A percentile compares a stretch with the other conserved stretches of the same genome.
phyloP scores from a whole-genome alignment of 2,888 invertebrate species.

The Boloria selene region DNA sequence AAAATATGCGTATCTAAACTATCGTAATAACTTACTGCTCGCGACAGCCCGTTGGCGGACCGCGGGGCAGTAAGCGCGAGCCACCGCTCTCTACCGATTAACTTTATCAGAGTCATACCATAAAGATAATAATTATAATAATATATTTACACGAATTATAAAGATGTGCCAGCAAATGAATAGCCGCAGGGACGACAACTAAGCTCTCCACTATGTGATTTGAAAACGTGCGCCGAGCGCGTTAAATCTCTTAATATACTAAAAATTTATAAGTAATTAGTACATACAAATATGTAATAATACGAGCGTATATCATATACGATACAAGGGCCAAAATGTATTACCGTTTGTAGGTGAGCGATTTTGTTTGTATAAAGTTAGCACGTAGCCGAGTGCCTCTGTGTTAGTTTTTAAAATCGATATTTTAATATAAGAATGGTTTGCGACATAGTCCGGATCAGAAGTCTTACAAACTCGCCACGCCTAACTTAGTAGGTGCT shows the following conservation, averaged over 20 bases:
- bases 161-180: slow-evolving; percentile 78
- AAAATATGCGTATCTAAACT: slow-evolving; percentile 81
- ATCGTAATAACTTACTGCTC: slow-evolving; percentile 60
- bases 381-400: not conserved
- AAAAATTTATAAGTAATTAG: slow-evolving; percentile 76
- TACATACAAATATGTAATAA: slow-evolving; percentile 50
- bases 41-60: not conserved
- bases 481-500: slow-evolving; percentile 28
- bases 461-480: slow-evolving; percentile 9
- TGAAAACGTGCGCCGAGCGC: slow-evolving; percentile 76
- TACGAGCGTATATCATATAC: slow-evolving; percentile 48
- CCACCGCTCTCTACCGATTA: slow-evolving; percentile 49
- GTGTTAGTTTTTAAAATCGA: not conserved
- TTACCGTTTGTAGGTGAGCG: slow-evolving; percentile 28
- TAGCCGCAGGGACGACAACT: slow-evolving; percentile 78
- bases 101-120: slow-evolving; percentile 71
- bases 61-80: slow-evolving; percentile 34
- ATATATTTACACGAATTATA: slow-evolving; percentile 81
- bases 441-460: slow-evolving; percentile 27
- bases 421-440: not conserved
- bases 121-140: slow-evolving; percentile 77
- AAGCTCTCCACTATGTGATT: slow-evolving; percentile 81
- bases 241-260: slow-evolving; percentile 65
- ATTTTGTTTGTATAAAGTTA: not conserved
- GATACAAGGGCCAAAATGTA: slow-evolving; percentile 42